A percentile compares a stretch with the other conserved stretches of the same genome.
Evolutionary conservation across 2,888 invertebrate genomes (phyloP).

Genomic region (Euspilapteryx auroguttella): DNA sequence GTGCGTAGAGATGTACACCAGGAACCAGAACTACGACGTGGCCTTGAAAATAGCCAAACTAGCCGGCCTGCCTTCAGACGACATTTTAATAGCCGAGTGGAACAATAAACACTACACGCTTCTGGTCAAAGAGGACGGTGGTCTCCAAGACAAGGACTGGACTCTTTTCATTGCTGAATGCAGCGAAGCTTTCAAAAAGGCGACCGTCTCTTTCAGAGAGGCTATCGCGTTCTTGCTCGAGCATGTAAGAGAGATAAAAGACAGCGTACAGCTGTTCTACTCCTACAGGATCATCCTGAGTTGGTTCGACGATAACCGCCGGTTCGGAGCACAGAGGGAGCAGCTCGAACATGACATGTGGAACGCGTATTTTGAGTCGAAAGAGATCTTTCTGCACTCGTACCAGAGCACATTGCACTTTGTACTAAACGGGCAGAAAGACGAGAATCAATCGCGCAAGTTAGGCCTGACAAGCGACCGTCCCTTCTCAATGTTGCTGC

Average conservation of each 20-base stretch:
- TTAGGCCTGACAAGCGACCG: conserved; percentile 27
- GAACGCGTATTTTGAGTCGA: conserved; percentile 35
- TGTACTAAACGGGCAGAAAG: conserved; percentile 35
- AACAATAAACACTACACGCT: conserved; percentile 43
- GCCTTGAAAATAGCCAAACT: conserved; percentile 63
- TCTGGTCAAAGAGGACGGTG: conserved; percentile 19
- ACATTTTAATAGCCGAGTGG: conserved; percentile 60
- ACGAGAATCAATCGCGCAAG: conserved; percentile 22
- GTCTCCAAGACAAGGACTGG: conserved; percentile 29
- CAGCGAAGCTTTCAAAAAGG: conserved; percentile 62
- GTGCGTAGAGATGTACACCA: conserved; percentile 56
- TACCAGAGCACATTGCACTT: conserved; percentile 34
- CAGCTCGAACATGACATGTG: conserved; percentile 50
- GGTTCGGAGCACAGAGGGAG: conserved; percentile 34
- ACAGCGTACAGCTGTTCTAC: conserved; percentile 51
- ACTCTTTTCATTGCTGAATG: conserved; percentile 62
- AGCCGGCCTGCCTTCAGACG: conserved; percentile 43
- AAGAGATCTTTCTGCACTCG: conserved; percentile 26
- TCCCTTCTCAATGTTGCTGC: conserved; percentile 31
- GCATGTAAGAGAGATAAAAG: conserved; percentile 48
- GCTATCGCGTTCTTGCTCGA: conserved; percentile 66
- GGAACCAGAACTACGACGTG: conserved; percentile 49
- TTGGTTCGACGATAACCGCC: conserved; percentile 43
- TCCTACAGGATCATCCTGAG: conserved; percentile 44
- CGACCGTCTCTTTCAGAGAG: conserved; percentile 62